Evolutionary conservation across 2,888 invertebrate genomes (phyloP).

Genomic region (Syrista parreyssii): DNA sequence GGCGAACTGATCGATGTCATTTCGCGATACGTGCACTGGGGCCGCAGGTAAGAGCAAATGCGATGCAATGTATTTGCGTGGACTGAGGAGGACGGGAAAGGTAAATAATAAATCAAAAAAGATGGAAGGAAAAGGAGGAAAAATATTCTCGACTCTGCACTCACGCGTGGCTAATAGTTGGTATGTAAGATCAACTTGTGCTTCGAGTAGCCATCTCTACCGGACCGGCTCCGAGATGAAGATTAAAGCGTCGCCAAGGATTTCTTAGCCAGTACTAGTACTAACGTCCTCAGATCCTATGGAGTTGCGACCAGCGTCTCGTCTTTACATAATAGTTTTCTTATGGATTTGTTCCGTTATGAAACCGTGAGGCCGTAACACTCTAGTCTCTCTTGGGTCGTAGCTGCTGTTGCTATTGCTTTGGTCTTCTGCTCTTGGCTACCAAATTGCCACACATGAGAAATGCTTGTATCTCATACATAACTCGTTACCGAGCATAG

Average conservation of each 20-base stretch:
- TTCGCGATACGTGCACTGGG: neutral
- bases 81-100: neutral
- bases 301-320: neutral
- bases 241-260: constrained; percentile 1
- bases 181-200: neutral
- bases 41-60: neutral
- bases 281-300: neutral
- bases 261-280: neutral
- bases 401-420: neutral
- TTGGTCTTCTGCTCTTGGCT: neutral
- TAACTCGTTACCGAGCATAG: neutral
- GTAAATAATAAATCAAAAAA: neutral
- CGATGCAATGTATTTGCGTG: neutral
- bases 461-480: neutral
- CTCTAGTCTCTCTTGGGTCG: neutral
- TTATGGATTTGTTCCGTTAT: constrained; percentile 20
- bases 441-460: neutral
- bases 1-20: neutral
- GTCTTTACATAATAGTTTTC: constrained; percentile 22
- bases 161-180: neutral
- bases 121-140: neutral
- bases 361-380: constrained; percentile 21
- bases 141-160: neutral
- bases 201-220: neutral
- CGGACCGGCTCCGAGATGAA: neutral